These are phyloP conservation scores for Talpa occidentalis DNA, from an alignment of 2,113 vertebrate species.

Conservation along the genomic window DNA sequence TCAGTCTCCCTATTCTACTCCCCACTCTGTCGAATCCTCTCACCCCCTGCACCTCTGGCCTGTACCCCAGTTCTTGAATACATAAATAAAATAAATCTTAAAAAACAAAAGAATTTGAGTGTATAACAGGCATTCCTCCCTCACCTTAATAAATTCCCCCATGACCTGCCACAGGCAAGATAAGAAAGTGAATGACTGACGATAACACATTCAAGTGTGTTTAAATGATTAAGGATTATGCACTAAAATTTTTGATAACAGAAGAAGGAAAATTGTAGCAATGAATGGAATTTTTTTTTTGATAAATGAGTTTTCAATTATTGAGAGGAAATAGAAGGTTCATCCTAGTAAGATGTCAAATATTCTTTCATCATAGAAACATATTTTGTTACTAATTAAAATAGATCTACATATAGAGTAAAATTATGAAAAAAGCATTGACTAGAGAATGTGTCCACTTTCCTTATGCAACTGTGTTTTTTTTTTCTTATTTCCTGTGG, in stretches of 20 bases:
- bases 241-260: neutral
- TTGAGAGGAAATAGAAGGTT: neutral
- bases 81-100: no score
- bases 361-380: conserved; percentile 17
- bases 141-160: neutral
- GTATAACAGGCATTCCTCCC: neutral
- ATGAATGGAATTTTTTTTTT: neutral
- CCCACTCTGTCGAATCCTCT: no score
- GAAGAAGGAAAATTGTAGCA: neutral
- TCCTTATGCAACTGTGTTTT: neutral
- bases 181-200: neutral
- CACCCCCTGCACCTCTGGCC: no score
- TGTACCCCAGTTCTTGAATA: no score
- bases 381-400: neutral
- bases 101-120: neutral
- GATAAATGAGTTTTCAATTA: neutral
- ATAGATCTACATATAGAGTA: neutral
- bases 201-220: neutral
- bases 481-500: no score
- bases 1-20: no score
- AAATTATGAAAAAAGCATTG: neutral
- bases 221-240: neutral
- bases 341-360: neutral
- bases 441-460: neutral
- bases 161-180: neutral